Conservation (phyloP, 2,113 vertebrate species). For the Stomatorhinus ivindoensis region DNA sequence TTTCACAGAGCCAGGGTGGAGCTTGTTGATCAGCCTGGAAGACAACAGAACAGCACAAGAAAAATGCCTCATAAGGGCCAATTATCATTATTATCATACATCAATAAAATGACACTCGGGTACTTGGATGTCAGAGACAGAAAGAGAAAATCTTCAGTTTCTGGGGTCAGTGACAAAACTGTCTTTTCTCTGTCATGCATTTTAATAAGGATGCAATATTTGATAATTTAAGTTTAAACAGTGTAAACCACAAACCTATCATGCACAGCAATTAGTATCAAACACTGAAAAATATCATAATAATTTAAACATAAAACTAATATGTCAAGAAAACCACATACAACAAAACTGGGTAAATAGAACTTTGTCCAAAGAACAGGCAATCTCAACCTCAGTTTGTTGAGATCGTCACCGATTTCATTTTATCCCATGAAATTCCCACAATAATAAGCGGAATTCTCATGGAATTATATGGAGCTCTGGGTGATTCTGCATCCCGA, state of each 20-base stretch:
- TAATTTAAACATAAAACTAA: neutral
- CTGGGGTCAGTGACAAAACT: neutral
- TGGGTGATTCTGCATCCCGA: neutral
- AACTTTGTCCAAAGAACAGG: neutral
- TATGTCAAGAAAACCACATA: neutral
- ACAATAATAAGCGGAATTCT: neutral
- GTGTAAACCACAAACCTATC: neutral
- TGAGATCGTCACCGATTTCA: neutral
- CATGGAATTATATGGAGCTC: neutral
- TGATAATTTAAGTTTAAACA: neutral
- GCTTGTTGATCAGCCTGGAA: slow-evolving; percentile 79
- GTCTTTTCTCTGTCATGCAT: neutral
- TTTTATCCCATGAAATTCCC: neutral
- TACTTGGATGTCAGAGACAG: neutral
- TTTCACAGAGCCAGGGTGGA: slow-evolving; percentile 81
- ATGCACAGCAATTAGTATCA: neutral
- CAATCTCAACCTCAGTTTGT: neutral
- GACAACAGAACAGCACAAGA: slow-evolving; percentile 10
- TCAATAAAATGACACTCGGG: neutral
- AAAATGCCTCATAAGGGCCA: neutral
- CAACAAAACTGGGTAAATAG: neutral
- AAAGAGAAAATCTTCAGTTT: neutral
- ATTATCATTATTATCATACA: neutral
- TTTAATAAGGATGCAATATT: neutral
- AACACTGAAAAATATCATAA: neutral